These are phyloP conservation scores for Echinops telfairi DNA, from an alignment of 2,113 vertebrate species.

Conservation along the genomic window DNA sequence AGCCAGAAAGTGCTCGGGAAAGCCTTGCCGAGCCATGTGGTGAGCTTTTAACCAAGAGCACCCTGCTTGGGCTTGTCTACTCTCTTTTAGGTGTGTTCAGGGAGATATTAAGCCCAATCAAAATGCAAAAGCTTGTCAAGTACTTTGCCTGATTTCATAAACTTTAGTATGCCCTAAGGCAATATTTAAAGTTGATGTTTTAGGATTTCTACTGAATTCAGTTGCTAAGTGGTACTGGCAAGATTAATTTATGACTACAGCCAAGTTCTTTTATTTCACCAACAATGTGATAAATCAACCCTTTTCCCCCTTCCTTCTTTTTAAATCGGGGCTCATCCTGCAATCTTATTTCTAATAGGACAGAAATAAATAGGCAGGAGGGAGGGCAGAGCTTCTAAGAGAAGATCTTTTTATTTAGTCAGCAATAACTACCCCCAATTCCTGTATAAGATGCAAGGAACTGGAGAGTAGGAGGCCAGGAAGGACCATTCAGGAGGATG, in stretches of 20 bases:
- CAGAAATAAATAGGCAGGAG: neutral
- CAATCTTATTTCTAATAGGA: neutral
- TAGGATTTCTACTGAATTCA: slow-evolving; percentile 8
- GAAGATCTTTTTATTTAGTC: neutral
- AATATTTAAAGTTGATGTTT: slow-evolving; percentile 24
- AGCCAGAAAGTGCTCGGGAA: neutral
- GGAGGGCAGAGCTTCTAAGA: neutral
- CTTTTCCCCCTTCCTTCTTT: neutral
- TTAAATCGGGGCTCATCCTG: neutral
- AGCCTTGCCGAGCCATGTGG: neutral
- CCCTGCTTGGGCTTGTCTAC: neutral
- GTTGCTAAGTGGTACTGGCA: neutral
- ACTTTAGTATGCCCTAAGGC: neutral
- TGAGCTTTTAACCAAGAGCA: neutral
- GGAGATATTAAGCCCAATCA: slow-evolving; percentile 25
- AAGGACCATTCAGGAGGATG: neutral
- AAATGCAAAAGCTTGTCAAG: slow-evolving; percentile 16
- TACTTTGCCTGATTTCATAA: slow-evolving; percentile 23
- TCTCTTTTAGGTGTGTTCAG: slow-evolving; percentile 18
- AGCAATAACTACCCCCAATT: neutral
- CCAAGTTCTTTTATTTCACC: neutral
- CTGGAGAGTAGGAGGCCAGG: neutral
- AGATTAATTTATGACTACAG: neutral
- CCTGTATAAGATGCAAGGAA: neutral
- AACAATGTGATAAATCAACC: neutral